Evolutionary conservation across 1,140 invertebrate species (phyloP).

Genomic region (Drosophila subobscura): DNA sequence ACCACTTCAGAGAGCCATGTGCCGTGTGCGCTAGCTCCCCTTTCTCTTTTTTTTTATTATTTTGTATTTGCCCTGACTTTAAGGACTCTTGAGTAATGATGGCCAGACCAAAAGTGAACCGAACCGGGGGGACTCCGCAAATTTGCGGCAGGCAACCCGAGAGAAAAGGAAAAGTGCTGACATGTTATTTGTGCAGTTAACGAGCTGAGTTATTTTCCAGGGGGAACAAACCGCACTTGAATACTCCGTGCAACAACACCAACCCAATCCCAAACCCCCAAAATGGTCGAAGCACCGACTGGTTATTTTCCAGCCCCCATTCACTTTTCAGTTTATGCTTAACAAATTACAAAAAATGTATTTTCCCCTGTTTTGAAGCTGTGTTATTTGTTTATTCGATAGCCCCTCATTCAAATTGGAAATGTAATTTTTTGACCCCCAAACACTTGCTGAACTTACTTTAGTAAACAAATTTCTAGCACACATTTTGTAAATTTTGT

Average conservation of each 20-base stretch:
- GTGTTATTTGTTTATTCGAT: conserved; percentile 72
- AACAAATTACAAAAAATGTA: conserved; percentile 63
- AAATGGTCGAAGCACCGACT: conserved; percentile 2
- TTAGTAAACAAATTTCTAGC: conserved; percentile 9
- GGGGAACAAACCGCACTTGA: conserved; percentile 75
- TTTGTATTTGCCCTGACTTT: conserved; percentile 43
- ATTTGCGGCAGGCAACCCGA: conserved; percentile 53
- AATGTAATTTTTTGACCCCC: conserved; percentile 55
- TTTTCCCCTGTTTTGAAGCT: conserved; percentile 33
- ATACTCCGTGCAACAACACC: conserved; percentile 50
- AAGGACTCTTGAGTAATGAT: conserved; percentile 75
- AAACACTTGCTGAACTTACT: background rate
- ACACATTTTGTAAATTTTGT: conserved; percentile 1
- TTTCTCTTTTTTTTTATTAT: conserved; percentile 21
- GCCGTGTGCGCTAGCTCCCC: conserved; percentile 36
- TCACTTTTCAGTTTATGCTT: conserved; percentile 64
- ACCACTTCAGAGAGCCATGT: conserved; percentile 43
- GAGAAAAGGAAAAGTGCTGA: conserved; percentile 53
- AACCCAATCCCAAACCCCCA: conserved; percentile 21
- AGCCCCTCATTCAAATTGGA: conserved; percentile 73
- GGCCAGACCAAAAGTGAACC: conserved; percentile 62
- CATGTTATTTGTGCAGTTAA: conserved; percentile 81
- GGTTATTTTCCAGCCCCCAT: conserved; percentile 3
- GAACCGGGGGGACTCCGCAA: conserved; percentile 63
- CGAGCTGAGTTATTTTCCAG: conserved; percentile 77